phyloP scores from a whole-genome alignment of 2,113 vertebrate species.

The Nematolebias whitei region DNA sequence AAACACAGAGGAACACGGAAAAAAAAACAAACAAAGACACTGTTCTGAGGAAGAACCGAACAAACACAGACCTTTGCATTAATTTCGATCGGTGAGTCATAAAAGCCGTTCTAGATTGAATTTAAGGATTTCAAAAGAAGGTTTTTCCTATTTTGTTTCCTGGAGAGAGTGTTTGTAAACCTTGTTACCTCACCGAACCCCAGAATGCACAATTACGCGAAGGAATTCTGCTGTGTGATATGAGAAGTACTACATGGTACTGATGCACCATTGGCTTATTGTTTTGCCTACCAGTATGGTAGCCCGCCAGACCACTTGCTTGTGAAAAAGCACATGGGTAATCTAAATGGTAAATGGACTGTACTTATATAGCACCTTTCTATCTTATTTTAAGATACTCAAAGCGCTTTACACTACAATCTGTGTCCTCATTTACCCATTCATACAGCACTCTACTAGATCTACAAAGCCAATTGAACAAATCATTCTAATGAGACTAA shows the following conservation, averaged over 20 bases:
- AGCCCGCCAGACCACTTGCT: background rate
- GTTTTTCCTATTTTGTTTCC: constrained; percentile 11
- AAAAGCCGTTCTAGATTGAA: constrained; percentile 5
- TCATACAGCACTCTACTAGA: too few relatives aligned
- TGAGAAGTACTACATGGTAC: background rate
- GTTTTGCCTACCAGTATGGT: constrained; percentile 4
- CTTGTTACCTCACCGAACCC: constrained; percentile 6
- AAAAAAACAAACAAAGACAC: too few relatives aligned
- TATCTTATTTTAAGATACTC: too few relatives aligned
- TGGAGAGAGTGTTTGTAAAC: constrained; percentile 22
- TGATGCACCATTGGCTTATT: constrained; percentile 7
- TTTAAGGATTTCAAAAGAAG: constrained; percentile 25
- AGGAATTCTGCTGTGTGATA: constrained; percentile 14
- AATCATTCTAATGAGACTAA: too few relatives aligned
- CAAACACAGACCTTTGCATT: constrained; percentile 29
- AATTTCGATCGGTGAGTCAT: constrained; percentile 18
- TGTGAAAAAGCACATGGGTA: constrained; percentile 19
- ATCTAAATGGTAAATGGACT: too few relatives aligned
- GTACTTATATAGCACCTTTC: too few relatives aligned
- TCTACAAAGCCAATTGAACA: too few relatives aligned
- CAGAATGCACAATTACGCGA: constrained; percentile 1
- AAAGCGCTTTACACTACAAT: too few relatives aligned
- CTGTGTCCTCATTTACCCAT: too few relatives aligned
- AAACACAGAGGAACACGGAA: constrained; percentile 33
- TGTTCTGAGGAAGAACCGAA: constrained; percentile 45